phyloP scores from a whole-genome alignment of 2,888 invertebrate genomes.

The Ophion slaviceki region DNA sequence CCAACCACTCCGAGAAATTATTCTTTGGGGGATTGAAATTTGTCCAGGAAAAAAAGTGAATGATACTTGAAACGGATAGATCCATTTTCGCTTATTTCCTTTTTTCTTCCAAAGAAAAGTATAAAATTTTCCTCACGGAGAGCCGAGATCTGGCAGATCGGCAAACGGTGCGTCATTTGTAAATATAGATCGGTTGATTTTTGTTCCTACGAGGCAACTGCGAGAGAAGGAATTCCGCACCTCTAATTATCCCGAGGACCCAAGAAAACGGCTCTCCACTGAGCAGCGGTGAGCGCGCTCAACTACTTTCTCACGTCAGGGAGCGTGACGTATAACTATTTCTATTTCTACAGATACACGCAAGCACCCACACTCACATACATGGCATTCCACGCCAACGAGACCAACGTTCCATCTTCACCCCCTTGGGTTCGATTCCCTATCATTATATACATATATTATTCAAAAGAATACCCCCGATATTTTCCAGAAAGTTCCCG shows the following conservation, averaged over 20 bases:
- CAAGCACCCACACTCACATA: neutral
- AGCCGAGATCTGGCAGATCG: slow-evolving; percentile 52
- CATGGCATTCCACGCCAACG: slow-evolving; percentile 10
- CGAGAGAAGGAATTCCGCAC: slow-evolving; percentile 68
- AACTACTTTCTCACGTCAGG: slow-evolving; percentile 76
- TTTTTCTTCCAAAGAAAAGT: slow-evolving; percentile 7
- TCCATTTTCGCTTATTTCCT: slow-evolving; percentile 13
- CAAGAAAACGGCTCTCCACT: slow-evolving; percentile 60
- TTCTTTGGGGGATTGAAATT: slow-evolving; percentile 32
- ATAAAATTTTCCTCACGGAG: slow-evolving; percentile 53
- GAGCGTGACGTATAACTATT: slow-evolving; percentile 68
- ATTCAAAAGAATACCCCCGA: no score
- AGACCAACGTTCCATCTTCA: slow-evolving; percentile 41
- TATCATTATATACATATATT: no score
- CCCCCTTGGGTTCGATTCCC: slow-evolving; percentile 27
- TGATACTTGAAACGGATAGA: neutral
- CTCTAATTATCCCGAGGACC: slow-evolving; percentile 68
- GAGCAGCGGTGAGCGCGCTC: slow-evolving; percentile 40
- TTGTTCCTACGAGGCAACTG: slow-evolving; percentile 41
- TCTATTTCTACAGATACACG: slow-evolving; percentile 45
- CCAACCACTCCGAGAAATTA: slow-evolving; percentile 22
- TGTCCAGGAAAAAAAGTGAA: slow-evolving; percentile 21
- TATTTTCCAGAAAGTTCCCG: no score
- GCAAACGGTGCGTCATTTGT: slow-evolving; percentile 62
- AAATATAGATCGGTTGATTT: slow-evolving; percentile 52